phyloP scores from a whole-genome alignment of 1,140 invertebrate genomes.

The Venustaconcha ellipsiformis region DNA sequence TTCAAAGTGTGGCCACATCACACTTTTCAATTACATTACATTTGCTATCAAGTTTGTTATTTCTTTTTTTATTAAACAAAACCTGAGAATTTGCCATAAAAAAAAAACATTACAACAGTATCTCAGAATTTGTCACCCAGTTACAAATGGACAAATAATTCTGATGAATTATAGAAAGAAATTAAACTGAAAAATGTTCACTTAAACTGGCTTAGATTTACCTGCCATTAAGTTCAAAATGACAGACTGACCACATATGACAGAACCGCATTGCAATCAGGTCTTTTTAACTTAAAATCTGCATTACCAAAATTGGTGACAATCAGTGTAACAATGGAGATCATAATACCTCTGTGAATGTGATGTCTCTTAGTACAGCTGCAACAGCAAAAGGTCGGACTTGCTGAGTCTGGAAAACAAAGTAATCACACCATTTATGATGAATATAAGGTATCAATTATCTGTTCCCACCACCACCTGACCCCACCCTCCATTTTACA shows the following conservation, averaged over 20 bases:
- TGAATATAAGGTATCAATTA: too few relatives aligned
- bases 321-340: background rate
- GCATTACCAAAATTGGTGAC: background rate
- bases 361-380: conserved; percentile 89
- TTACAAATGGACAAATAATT: too few relatives aligned
- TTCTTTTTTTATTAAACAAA: background rate
- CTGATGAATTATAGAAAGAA: too few relatives aligned
- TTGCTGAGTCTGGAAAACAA: conserved; percentile 73
- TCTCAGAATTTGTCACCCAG: background rate
- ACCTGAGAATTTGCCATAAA: background rate
- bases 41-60: background rate
- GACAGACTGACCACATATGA: background rate
- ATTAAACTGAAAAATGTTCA: too few relatives aligned
- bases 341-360: conserved; percentile 77
- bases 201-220: background rate
- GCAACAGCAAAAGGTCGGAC: conserved; percentile 92
- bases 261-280: background rate
- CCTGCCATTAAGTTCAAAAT: background rate
- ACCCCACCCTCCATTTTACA: too few relatives aligned
- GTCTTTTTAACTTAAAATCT: background rate
- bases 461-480: too few relatives aligned
- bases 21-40: background rate
- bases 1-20: too few relatives aligned
- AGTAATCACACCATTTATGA: conserved; percentile 2
- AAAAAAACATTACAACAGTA: background rate